A percentile compares a stretch with the other conserved stretches of the same genome.
These are phyloP conservation scores for Cnemophilus loriae DNA, from an alignment of 2,113 vertebrate genomes.

Conservation along the genomic window DNA sequence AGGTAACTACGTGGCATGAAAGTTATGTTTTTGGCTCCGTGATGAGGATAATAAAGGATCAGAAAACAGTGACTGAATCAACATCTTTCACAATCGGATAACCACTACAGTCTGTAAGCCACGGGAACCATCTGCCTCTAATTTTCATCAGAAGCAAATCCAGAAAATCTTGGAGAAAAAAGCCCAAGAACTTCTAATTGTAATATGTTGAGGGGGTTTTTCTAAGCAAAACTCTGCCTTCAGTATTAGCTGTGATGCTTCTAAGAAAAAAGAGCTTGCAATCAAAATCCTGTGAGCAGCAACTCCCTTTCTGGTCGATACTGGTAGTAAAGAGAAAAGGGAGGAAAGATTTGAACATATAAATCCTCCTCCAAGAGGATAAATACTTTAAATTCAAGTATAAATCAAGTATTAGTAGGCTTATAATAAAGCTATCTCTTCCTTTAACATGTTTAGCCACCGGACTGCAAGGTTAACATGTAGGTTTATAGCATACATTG, in stretches of 20 bases:
- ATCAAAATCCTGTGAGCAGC: not conserved
- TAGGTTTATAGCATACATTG: not conserved
- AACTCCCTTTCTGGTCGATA: not conserved
- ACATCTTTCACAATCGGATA: not conserved
- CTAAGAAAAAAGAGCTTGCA: not conserved
- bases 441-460: not conserved
- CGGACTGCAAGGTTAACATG: not conserved
- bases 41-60: not conserved
- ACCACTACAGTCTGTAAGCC: not conserved
- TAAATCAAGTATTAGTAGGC: not conserved
- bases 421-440: not conserved
- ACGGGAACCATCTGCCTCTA: not conserved
- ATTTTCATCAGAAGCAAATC: not conserved
- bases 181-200: not conserved
- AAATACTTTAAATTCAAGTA: not conserved
- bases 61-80: not conserved
- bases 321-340: not conserved
- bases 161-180: not conserved
- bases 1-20: not conserved
- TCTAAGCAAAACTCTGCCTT: not conserved
- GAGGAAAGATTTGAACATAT: not conserved
- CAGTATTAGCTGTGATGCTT: not conserved
- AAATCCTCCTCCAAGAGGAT: not conserved
- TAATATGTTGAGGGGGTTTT: not conserved
- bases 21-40: not conserved